These are phyloP conservation scores for Parnassius glacialis DNA, from an alignment of 2,888 invertebrate species.

Conservation along the genomic window DNA sequence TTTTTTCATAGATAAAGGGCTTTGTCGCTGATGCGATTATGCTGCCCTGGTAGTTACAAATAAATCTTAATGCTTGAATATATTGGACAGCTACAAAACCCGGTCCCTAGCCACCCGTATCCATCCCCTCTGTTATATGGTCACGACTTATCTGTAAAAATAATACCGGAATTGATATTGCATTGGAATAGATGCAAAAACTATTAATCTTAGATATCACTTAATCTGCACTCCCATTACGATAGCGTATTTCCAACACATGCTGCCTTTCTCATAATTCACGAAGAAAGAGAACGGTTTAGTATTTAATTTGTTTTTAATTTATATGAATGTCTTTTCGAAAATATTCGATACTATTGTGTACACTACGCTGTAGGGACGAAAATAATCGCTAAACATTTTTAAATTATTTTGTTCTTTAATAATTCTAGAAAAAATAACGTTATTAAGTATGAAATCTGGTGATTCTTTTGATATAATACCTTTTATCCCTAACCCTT, in stretches of 20 bases:
- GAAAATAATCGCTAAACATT: neutral
- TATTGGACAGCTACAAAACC: too few relatives aligned
- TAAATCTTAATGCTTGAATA: too few relatives aligned
- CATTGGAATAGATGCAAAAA: slow-evolving; percentile 2
- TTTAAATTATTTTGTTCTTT: neutral
- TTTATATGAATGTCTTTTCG: slow-evolving; percentile 17
- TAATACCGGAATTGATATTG: slow-evolving; percentile 2
- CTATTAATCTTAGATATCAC: slow-evolving; percentile 11
- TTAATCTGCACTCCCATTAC: neutral
- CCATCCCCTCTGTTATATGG: too few relatives aligned
- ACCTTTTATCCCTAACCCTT: too few relatives aligned
- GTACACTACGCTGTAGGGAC: neutral
- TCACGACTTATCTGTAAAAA: too few relatives aligned
- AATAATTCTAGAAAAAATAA: neutral
- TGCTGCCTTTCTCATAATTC: slow-evolving; percentile 20
- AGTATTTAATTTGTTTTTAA: slow-evolving; percentile 15
- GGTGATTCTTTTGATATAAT: too few relatives aligned
- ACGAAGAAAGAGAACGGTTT: slow-evolving; percentile 15
- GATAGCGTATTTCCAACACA: slow-evolving; percentile 18
- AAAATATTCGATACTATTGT: neutral
- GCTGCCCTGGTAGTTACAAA: too few relatives aligned
- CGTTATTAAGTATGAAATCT: too few relatives aligned
- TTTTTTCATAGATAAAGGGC: too few relatives aligned
- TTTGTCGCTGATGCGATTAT: too few relatives aligned
- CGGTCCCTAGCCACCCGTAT: too few relatives aligned